Conservation (phyloP, 1,140 invertebrate genomes). For the Colletes latitarsis region DNA sequence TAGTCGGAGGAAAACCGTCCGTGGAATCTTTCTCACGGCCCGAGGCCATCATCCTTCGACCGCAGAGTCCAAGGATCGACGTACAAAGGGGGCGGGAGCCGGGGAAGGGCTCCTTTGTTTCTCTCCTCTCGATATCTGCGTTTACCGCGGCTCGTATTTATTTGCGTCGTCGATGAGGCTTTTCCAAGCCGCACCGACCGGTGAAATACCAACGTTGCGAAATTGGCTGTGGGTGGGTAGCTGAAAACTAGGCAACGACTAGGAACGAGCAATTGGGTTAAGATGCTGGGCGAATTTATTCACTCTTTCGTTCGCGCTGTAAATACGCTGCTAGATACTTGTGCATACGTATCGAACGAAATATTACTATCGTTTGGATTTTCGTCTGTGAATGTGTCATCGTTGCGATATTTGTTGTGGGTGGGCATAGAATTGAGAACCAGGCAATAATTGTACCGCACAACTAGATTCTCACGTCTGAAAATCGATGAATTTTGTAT, state of each 20-base stretch:
- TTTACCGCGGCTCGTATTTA: neutral
- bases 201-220: neutral
- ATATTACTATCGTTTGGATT: no score
- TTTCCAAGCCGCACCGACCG: neutral
- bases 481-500: no score
- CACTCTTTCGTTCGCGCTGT: no score
- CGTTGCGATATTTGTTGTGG: no score
- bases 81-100: conserved; percentile 19
- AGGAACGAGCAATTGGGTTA: no score
- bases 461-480: no score
- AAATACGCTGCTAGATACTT: no score
- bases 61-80: conserved; percentile 43
- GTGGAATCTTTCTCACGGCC: conserved; percentile 62
- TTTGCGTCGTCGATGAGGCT: neutral
- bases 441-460: no score
- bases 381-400: no score
- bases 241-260: neutral
- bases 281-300: neutral
- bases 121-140: neutral
- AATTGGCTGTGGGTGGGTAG: neutral
- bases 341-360: no score
- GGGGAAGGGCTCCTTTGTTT: conserved; percentile 1
- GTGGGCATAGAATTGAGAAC: no score
- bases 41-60: conserved; percentile 46
- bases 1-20: conserved; percentile 52